Conservation (phyloP, 2,888 invertebrate species). For the Diarsia rubi region DNA sequence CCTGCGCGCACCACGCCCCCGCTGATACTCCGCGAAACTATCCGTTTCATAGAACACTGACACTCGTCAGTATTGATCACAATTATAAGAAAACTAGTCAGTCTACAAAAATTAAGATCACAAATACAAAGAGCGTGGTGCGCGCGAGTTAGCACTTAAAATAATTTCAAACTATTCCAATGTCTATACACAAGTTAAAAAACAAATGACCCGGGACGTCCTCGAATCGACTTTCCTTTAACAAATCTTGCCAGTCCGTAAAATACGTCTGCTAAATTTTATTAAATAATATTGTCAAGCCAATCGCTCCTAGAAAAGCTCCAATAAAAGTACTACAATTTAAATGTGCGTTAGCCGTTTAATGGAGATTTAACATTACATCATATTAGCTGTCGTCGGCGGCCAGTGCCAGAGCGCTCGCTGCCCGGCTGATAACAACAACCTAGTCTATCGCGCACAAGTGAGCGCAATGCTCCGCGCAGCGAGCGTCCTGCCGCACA, state of each 20-base stretch:
- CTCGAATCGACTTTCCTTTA: conserved; percentile 62
- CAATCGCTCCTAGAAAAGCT: conserved; percentile 45
- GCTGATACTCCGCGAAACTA: conserved; percentile 38
- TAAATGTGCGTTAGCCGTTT: conserved; percentile 61
- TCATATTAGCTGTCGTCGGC: conserved; percentile 44
- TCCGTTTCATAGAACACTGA: conserved; percentile 56
- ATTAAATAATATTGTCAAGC: conserved; percentile 66
- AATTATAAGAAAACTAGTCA: conserved; percentile 69
- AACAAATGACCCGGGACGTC: conserved; percentile 83
- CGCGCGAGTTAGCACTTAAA: conserved; percentile 77
- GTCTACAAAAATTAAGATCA: conserved; percentile 70
- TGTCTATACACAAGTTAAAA: conserved; percentile 84
- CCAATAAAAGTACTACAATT: conserved; percentile 57
- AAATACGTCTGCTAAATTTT: conserved; percentile 38
- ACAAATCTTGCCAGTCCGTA: conserved; percentile 38
- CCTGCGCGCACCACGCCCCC: conserved; percentile 60
- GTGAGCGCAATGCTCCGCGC: conserved; percentile 11
- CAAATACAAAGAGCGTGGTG: conserved; percentile 66
- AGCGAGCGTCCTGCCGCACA: neutral
- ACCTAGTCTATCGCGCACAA: conserved; percentile 35
- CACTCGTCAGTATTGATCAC: conserved; percentile 58
- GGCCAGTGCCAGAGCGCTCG: conserved; percentile 7
- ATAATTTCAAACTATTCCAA: conserved; percentile 82
- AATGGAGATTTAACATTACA: conserved; percentile 49
- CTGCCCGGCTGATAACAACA: conserved; percentile 31